Base-by-base conservation (phyloP, 2,113 vertebrate genomes). In the Natator depressus region DNA sequence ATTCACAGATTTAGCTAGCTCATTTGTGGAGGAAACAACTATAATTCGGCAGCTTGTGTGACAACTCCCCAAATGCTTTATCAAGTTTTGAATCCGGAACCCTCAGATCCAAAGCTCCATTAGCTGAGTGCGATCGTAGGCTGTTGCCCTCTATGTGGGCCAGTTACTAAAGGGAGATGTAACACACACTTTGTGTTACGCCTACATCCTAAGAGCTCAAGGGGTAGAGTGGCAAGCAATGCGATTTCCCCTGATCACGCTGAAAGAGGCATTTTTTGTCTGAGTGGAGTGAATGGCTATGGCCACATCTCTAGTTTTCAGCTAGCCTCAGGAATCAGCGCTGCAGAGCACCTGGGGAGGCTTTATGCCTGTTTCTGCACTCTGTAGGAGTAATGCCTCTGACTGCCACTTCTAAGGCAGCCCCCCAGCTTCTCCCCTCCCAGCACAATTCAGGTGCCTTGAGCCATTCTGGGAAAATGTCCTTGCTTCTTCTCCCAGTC, bases 81-180 rank as follows among this genome's bases (percentile, higher is more conserved):
- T 78, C n/a, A 84, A 10, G 20, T n/a, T 90, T 89, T 88, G 35
- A 82, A 89, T 78, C n/a, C 4, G 27, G 46, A 92, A 42, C 55
- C 51, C 76, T 86, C 4, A 3, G 11, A 78, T 8, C 31, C 51
- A 82, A 89, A 84, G 10, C 13, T 91, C 62, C 53, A 22, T 69
- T 53, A 4, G n/a, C 20, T 7, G 88, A 50, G 10, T 55, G 54
- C 65, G 54, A 53, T 35, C 0, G 0, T 11, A 24, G 2, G 7
- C 27, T 11, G 8, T 11, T 5, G 24, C 8, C 20, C 38, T 93
- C 42, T 49, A 5, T 22, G 69, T 8, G 51, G 80, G 65, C n/a
- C 4, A 87, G 31, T 42, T 79, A 16, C 42, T 83, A 0, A 72
- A 72, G n/a, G n/a, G n/a, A 38, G n/a, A 72, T 72, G n/a, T 19